phyloP scores from a whole-genome alignment of 2,888 invertebrate genomes.

The Cephonodes hylas region DNA sequence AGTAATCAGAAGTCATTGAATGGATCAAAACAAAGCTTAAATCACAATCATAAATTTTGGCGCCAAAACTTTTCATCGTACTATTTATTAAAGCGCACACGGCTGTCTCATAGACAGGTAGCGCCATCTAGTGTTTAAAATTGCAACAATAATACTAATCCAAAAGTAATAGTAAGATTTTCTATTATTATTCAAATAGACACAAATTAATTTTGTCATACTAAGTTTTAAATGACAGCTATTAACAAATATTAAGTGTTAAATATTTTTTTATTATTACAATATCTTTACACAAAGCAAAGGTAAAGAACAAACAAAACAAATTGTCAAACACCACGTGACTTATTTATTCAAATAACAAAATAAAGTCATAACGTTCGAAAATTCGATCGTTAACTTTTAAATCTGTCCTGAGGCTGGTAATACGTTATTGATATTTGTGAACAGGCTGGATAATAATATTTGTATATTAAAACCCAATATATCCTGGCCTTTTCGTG shows the following conservation, averaged over 20 bases:
- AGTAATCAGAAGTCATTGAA: background rate
- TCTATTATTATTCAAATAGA: no score
- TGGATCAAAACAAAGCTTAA: background rate
- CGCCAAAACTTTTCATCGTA: background rate
- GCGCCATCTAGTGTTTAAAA: background rate
- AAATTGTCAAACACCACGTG: background rate
- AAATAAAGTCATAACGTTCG: constrained; percentile 52
- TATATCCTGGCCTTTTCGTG: constrained; percentile 46
- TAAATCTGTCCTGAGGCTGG: constrained; percentile 73
- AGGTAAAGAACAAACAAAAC: background rate
- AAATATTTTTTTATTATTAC: no score
- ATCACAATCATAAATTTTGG: background rate
- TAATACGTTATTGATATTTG: constrained; percentile 81
- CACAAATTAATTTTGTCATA: no score
- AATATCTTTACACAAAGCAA: background rate
- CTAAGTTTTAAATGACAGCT: no score
- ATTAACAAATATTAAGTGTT: background rate
- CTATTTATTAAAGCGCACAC: no score
- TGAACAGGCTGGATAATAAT: constrained; percentile 79
- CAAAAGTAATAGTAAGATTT: no score
- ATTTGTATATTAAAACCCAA: constrained; percentile 69
- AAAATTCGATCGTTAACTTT: constrained; percentile 70
- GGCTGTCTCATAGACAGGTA: background rate
- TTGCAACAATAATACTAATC: background rate
- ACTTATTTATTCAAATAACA: constrained; percentile 30